phyloP scores from a whole-genome alignment of 2,113 vertebrate species.

The Aramus guarauna region DNA sequence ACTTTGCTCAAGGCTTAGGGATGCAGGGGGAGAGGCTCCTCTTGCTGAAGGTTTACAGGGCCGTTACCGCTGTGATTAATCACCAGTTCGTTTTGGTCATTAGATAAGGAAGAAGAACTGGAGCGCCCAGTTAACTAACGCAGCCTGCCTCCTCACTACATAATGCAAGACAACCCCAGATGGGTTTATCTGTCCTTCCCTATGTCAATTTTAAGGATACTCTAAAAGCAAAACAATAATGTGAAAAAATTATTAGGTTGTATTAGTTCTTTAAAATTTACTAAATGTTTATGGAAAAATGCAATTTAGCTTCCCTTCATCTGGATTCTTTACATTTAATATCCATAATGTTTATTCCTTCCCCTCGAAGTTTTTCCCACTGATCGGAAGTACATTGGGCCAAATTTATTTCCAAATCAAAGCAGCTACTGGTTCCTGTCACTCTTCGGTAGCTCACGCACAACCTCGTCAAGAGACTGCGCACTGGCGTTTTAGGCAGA shows the following conservation, averaged over 20 bases:
- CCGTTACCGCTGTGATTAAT: background rate
- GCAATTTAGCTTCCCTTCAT: background rate
- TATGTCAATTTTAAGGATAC: background rate
- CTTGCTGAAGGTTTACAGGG: background rate
- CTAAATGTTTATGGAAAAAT: background rate
- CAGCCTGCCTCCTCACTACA: rapidly evolving
- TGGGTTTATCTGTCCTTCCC: rapidly evolving
- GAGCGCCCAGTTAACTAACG: background rate
- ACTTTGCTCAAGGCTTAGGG: background rate
- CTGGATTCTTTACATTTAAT: background rate
- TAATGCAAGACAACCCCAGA: background rate
- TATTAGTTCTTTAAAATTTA: background rate
- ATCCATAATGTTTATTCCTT: background rate
- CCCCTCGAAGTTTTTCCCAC: background rate
- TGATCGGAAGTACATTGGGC: background rate
- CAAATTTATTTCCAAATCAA: background rate
- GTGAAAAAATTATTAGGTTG: background rate
- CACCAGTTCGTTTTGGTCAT: background rate
- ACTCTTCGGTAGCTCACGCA: background rate
- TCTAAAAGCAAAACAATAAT: background rate
- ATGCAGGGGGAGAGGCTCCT: background rate
- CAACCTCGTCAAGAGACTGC: background rate
- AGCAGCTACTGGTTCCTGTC: background rate
- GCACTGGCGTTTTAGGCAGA: background rate
- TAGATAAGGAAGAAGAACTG: background rate